Base-by-base conservation (phyloP, 2,113 vertebrate species). In the Antechinus stuartii region DNA sequence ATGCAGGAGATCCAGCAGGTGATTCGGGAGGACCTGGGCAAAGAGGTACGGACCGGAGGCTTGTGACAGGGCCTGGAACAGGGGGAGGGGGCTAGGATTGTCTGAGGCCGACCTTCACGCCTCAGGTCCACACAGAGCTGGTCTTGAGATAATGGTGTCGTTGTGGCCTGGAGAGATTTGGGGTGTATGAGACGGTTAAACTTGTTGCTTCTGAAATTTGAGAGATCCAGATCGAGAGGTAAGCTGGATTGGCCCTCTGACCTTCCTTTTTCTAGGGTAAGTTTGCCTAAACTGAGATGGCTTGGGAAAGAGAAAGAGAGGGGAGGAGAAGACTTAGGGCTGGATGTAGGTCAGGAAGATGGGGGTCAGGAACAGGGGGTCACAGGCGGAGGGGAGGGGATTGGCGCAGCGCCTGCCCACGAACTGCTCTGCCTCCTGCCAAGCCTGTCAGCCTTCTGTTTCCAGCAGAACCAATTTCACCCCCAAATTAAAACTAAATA, bases 1-100 rank as follows among this genome's bases (percentile, higher is more conserved):
- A 98, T 99, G 98, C 97, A 99, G 46, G 99, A 99, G 96, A 98
- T 99, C 94, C 98, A 98, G 95, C 99, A 99, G 98, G 99, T 99
- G 97, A 99, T 99, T 97, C 98, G 98, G 0, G 99, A 99, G 96
- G 99, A 99, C 96, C 99, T 99, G 50, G 99, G 99, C 93, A 99
- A 99, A 97, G 99, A 99, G 99, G 99, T 99, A 97, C 2, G 19
- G 7, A 84, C 19, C 22, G n/a, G 61, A n/a, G 0, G 16, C 68
- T 84, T 8, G 19, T 84, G n/a, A 16, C 19, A 42, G 68, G 42
- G 23, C 19, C 1, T 42, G 68, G 68, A 42, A 7, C 8, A 22
- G n/a, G 5, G 35, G 14, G 55, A 42, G 16, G 35, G 96, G 93
- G 54, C 4, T 42, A 26, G 89, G 49, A 49, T 5, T 49, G 26